Conservation (phyloP, 2,797 vertebrate genomes). For the Rhabdophis nuchalis region DNA sequence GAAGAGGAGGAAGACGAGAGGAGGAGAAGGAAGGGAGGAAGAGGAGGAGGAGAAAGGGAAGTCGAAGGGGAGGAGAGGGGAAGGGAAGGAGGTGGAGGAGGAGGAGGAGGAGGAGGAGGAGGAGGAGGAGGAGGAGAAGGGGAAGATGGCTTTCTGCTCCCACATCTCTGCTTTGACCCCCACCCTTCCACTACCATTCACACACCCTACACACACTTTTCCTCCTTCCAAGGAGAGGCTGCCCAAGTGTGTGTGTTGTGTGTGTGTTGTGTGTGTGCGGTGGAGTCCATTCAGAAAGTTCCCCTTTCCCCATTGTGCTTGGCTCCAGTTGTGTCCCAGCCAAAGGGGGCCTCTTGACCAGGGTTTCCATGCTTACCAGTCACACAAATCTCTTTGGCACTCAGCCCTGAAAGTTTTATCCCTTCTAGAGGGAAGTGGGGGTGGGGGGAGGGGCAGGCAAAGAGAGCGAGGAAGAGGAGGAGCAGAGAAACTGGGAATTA, state of each 20-base stretch:
- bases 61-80: too few relatives aligned
- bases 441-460: too few relatives aligned
- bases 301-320: background rate
- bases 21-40: too few relatives aligned
- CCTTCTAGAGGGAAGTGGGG: background rate
- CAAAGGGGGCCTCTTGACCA: background rate
- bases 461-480: background rate
- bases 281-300: background rate
- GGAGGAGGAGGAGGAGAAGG: background rate
- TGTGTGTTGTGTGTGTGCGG: background rate
- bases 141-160: background rate
- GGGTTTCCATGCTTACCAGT: constrained; percentile 20
- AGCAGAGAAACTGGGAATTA: background rate
- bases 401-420: background rate
- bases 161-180: background rate
- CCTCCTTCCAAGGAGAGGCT: background rate
- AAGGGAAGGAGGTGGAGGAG: too few relatives aligned
- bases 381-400: background rate
- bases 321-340: background rate
- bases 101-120: background rate
- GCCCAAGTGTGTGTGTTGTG: background rate
- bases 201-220: too few relatives aligned
- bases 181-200: background rate
- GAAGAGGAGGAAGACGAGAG: background rate
- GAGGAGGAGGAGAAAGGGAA: too few relatives aligned